Evolutionary conservation across 2,888 invertebrate genomes (phyloP).

Genomic region (Polymixis lichenea): DNA sequence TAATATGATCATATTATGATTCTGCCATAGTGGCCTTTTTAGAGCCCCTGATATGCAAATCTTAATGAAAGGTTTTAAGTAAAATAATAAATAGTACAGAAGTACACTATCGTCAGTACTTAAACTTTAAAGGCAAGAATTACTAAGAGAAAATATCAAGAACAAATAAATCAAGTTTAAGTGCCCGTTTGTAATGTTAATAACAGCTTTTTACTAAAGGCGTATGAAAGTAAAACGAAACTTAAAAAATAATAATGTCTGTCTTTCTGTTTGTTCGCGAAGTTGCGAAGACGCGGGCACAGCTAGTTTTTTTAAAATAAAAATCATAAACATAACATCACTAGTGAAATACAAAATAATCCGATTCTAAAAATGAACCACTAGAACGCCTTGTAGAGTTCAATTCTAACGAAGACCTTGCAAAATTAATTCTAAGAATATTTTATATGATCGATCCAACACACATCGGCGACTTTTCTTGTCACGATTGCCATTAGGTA

Average conservation of each 20-base stretch:
- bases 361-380: background rate
- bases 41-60: background rate
- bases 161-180: background rate
- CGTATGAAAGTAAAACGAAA: no score
- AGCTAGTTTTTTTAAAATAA: background rate
- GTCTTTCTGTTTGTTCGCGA: no score
- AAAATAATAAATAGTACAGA: background rate
- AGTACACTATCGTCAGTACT: background rate
- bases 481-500: background rate
- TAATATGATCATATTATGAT: no score
- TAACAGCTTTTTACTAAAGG: no score
- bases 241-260: no score
- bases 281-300: no score
- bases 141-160: background rate
- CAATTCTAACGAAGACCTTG: background rate
- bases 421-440: background rate
- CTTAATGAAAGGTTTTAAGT: background rate
- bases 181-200: no score
- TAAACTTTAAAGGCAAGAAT: background rate
- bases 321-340: background rate
- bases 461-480: background rate
- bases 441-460: no score
- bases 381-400: background rate
- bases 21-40: no score
- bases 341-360: background rate